phyloP scores from a whole-genome alignment of 1,140 invertebrate genomes.

The Cepaea nemoralis region DNA sequence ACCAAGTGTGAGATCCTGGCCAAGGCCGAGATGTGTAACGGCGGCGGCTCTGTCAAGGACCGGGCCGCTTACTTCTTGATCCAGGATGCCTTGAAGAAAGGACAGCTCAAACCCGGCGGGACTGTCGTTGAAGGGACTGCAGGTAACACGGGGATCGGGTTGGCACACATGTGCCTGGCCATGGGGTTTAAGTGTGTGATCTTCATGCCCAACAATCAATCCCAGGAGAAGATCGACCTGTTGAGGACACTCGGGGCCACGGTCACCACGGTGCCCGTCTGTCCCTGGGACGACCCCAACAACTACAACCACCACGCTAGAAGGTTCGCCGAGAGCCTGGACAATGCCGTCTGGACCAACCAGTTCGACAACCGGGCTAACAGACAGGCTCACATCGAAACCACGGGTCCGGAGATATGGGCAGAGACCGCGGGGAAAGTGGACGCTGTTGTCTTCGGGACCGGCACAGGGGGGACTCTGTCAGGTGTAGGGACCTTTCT shows the following conservation, averaged over 20 bases:
- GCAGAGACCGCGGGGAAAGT: conserved; percentile 71
- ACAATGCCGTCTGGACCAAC: conserved; percentile 72
- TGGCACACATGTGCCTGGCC: conserved; percentile 71
- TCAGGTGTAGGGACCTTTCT: conserved; percentile 68
- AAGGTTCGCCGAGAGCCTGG: conserved; percentile 68
- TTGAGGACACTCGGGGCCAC: conserved; percentile 68
- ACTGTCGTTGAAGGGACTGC: conserved; percentile 73
- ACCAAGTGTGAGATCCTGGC: conserved; percentile 72
- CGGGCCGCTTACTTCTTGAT: conserved; percentile 71
- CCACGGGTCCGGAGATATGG: conserved; percentile 75
- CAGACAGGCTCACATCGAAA: conserved; percentile 70
- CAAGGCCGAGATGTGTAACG: conserved; percentile 72
- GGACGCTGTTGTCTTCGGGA: conserved; percentile 70
- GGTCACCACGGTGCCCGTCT: conserved; percentile 66
- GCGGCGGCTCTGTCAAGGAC: conserved; percentile 72
- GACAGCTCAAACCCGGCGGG: conserved; percentile 65
- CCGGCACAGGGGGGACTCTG: conserved; percentile 71
- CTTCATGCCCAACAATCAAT: conserved; percentile 73
- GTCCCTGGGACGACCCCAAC: conserved; percentile 66
- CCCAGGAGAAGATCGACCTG: conserved; percentile 71
- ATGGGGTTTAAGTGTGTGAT: conserved; percentile 70
- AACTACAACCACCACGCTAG: conserved; percentile 72
- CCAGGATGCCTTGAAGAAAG: conserved; percentile 67
- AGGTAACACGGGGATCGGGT: conserved; percentile 73
- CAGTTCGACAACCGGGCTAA: conserved; percentile 74